Conservation (phyloP, 2,113 vertebrate species). For the Gymnogyps californianus region DNA sequence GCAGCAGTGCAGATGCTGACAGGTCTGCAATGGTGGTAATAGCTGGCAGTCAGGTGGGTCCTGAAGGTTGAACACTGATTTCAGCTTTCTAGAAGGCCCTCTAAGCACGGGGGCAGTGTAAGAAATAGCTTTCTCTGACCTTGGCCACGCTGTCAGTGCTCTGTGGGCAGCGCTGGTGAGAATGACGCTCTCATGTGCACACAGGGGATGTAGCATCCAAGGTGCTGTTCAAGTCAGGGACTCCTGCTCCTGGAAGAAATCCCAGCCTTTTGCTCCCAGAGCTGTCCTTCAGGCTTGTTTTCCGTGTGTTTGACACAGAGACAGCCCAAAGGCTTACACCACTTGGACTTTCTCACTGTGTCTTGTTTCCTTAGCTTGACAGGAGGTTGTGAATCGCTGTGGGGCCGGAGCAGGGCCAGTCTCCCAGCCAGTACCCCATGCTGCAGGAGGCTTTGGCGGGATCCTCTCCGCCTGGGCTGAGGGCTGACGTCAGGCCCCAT, state of each 20-base stretch:
- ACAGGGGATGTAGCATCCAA: not conserved
- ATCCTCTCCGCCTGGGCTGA: not conserved
- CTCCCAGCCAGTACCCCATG: fast-evolving
- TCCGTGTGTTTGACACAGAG: not conserved
- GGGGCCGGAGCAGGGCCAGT: not conserved
- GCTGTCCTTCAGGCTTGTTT: not conserved
- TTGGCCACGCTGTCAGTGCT: fast-evolving
- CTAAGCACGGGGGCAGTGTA: too few species aligned
- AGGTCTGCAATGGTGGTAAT: not conserved
- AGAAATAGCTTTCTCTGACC: not conserved
- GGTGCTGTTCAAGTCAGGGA: not conserved
- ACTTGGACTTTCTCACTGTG: fast-evolving
- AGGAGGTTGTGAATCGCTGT: not conserved
- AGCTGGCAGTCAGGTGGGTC: not conserved
- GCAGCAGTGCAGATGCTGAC: not conserved
- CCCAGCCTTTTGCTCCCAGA: not conserved
- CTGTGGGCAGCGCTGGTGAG: not conserved
- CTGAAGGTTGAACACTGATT: not conserved
- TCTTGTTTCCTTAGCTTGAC: not conserved
- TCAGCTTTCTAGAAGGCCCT: not conserved
- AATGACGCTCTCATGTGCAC: fast-evolving
- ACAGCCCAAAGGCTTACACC: not conserved
- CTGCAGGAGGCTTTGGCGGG: not conserved
- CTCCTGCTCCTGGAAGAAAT: not conserved
- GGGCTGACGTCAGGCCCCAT: not conserved